Percentiles rank a stretch among this genome's conserved stretches.
These are phyloP conservation scores for Automeris io DNA, from an alignment of 2,888 invertebrate species.

Conservation along the genomic window DNA sequence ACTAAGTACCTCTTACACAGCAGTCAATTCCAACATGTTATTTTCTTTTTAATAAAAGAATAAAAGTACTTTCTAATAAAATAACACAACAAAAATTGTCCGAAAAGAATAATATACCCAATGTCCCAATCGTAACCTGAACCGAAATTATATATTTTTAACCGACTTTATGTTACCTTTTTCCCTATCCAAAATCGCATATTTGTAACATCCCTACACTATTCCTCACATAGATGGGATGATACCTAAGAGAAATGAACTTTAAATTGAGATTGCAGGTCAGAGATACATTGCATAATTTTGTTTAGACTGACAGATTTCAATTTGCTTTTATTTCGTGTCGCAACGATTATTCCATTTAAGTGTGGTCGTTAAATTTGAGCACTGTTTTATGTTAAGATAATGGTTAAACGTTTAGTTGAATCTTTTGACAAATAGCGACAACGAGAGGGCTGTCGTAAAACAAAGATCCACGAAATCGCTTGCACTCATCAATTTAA, in stretches of 20 bases:
- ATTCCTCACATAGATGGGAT: not conserved
- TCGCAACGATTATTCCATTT: slow-evolving; percentile 2
- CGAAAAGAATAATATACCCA: too few species aligned
- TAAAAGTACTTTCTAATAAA: too few species aligned
- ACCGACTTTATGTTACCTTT: too few species aligned
- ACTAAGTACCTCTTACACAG: too few species aligned
- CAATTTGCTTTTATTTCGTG: slow-evolving; percentile 1
- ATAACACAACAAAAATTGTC: too few species aligned
- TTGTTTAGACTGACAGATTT: not conserved
- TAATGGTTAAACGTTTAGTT: slow-evolving; percentile 49
- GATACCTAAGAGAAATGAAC: not conserved
- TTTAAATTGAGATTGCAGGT: not conserved
- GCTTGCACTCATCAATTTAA: slow-evolving; percentile 26
- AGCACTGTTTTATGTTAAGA: slow-evolving; percentile 20
- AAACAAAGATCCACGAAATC: slow-evolving; percentile 53
- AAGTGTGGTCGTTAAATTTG: not conserved
- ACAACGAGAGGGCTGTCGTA: slow-evolving; percentile 33
- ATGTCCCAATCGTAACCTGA: too few species aligned
- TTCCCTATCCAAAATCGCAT: too few species aligned
- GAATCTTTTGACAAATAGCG: slow-evolving; percentile 58
- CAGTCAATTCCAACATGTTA: too few species aligned
- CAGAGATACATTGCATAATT: not conserved
- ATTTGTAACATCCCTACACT: too few species aligned
- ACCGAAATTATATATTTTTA: too few species aligned
- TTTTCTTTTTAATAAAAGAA: too few species aligned